phyloP scores from a whole-genome alignment of 2,888 invertebrate genomes.

The Tillus elongatus region DNA sequence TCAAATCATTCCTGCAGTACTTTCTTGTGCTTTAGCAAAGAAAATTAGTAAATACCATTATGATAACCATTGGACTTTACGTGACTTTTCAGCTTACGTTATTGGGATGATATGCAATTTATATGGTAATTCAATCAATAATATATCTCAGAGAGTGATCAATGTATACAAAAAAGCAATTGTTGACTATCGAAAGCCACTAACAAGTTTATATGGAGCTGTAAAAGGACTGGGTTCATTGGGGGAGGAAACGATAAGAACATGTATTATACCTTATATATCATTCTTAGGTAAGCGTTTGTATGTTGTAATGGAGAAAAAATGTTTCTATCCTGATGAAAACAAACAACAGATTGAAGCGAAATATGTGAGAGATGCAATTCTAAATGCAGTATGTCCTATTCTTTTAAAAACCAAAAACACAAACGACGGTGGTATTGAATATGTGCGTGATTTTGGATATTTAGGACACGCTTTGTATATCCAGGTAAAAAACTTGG shows the following conservation, averaged over 20 bases:
- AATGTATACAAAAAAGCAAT: conserved; percentile 25
- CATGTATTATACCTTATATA: conserved; percentile 25
- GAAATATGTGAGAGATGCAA: conserved; percentile 26
- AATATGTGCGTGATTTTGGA: conserved; percentile 30
- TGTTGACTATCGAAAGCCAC: conserved; percentile 21
- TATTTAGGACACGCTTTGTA: conserved; percentile 29
- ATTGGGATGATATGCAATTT: conserved; percentile 25
- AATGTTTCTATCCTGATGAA: conserved; percentile 20
- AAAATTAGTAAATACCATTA: conserved; percentile 30
- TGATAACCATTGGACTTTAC: conserved; percentile 33
- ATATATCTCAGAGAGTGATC: conserved; percentile 28
- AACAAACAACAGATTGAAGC: conserved; percentile 26
- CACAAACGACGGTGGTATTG: conserved; percentile 23
- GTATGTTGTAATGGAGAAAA: conserved; percentile 24
- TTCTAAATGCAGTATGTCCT: conserved; percentile 25
- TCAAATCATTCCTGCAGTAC: conserved; percentile 26
- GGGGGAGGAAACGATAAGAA: conserved; percentile 27
- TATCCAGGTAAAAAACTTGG: conserved; percentile 28
- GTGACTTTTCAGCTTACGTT: conserved; percentile 31
- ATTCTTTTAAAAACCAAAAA: conserved; percentile 25
- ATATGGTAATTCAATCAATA: conserved; percentile 25
- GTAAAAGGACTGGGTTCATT: conserved; percentile 29
- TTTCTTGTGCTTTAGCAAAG: conserved; percentile 28
- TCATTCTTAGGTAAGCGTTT: conserved; percentile 24
- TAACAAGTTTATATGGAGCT: conserved; percentile 31